Conservation (phyloP, 2,113 vertebrate genomes). For the Apodemus speciosus region DNA sequence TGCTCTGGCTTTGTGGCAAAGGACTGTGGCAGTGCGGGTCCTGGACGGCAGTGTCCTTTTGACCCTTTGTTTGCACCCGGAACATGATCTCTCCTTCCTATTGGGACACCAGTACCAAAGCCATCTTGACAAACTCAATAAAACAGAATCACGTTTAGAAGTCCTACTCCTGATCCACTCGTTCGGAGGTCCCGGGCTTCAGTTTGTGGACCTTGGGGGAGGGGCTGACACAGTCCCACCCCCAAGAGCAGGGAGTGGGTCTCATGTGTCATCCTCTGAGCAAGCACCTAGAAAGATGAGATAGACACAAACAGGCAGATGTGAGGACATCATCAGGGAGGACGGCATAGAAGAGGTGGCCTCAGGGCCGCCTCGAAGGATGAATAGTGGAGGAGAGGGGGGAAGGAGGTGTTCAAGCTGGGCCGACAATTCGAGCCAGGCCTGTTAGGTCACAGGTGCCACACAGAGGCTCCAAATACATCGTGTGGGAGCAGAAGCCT, state of each 20-base stretch:
- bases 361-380: neutral
- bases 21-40: neutral
- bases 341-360: neutral
- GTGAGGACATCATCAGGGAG: neutral
- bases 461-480: accelerated
- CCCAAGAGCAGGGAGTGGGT: neutral
- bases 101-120: neutral
- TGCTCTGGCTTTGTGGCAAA: neutral
- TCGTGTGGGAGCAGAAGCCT: neutral
- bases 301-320: accelerated
- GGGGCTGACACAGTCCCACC: neutral
- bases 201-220: accelerated
- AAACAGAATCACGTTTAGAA: neutral
- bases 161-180: neutral
- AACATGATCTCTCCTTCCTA: neutral
- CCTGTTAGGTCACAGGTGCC: accelerated
- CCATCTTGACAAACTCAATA: neutral
- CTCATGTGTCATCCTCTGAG: neutral
- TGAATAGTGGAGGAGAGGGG: accelerated
- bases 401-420: neutral
- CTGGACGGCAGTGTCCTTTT: too few species aligned
- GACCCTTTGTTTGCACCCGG: neutral
- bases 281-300: neutral
- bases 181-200: neutral
- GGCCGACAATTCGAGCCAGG: neutral